Evolutionary conservation across 2,113 vertebrate genomes (phyloP).

Genomic region (Macroglossus sobrinus): DNA sequence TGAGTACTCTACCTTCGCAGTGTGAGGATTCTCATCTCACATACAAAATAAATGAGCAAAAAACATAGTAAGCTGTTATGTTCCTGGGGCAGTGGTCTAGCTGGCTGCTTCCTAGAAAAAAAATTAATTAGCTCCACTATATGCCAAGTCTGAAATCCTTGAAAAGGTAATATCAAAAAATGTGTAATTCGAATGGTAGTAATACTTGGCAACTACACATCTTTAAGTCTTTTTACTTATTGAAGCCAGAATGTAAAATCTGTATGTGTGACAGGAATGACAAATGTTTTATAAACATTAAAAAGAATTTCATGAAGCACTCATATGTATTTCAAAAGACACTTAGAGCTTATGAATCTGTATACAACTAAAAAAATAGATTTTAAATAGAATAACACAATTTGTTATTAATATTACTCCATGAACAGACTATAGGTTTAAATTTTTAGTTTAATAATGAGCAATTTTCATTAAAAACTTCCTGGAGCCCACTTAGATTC

Average conservation of each 20-base stretch:
- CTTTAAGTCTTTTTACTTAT: not conserved
- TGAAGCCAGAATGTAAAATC: slow-evolving; percentile 37
- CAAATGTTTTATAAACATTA: not conserved
- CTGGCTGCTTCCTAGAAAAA: slow-evolving; percentile 4
- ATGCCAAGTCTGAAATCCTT: slow-evolving; percentile 16
- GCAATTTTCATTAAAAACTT: not conserved
- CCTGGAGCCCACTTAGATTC: not conserved
- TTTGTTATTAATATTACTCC: not conserved
- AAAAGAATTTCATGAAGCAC: not conserved
- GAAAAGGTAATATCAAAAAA: slow-evolving; percentile 31
- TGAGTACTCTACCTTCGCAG: not conserved
- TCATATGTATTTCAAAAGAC: not conserved
- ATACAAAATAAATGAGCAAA: slow-evolving; percentile 33
- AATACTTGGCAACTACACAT: not conserved
- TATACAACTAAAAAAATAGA: not conserved
- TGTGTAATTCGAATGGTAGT: not conserved
- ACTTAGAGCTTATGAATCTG: not conserved
- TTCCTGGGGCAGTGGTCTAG: slow-evolving; percentile 37
- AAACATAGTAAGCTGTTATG: not conserved
- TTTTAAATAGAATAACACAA: not conserved
- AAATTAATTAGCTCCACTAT: slow-evolving; percentile 61
- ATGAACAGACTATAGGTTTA: not conserved
- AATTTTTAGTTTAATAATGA: not conserved
- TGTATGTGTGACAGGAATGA: not conserved
- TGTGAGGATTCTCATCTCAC: not conserved